Conservation (phyloP, 2,797 vertebrate genomes). For the Artibeus jamaicensis region DNA sequence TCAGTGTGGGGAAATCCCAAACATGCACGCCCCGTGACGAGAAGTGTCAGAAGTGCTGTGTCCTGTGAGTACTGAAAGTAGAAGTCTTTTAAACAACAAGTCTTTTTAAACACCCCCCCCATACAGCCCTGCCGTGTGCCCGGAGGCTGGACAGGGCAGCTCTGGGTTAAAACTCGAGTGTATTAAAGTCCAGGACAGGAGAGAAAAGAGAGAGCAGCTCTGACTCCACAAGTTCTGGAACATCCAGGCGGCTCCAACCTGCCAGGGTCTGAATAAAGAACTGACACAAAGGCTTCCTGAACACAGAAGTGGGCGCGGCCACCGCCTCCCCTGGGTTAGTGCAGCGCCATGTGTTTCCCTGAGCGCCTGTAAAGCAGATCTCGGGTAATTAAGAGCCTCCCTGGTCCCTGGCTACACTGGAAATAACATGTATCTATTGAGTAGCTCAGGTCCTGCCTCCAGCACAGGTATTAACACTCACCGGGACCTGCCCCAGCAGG, state of each 20-base stretch:
- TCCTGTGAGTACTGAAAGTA: neutral
- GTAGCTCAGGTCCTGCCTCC: conserved; percentile 62
- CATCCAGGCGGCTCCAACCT: neutral
- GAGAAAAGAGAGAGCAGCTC: neutral
- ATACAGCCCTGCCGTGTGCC: fast-evolving
- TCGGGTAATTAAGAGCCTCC: conserved; percentile 75
- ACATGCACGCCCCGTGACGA: neutral
- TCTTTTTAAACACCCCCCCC: neutral
- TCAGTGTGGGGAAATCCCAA: neutral
- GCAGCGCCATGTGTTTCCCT: conserved; percentile 49
- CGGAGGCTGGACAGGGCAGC: too few species aligned
- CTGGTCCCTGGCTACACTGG: conserved; percentile 57
- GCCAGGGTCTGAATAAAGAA: neutral
- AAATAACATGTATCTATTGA: conserved; percentile 73
- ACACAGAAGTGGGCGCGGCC: neutral
- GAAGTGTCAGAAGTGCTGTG: neutral
- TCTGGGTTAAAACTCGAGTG: neutral
- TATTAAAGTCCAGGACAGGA: neutral
- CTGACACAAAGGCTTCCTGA: neutral
- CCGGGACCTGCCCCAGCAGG: conserved; percentile 78
- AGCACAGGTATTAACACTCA: conserved; percentile 67
- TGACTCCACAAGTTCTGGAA: neutral
- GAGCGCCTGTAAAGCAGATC: conserved; percentile 58
- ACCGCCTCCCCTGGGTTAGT: neutral
- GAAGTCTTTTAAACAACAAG: too few species aligned